Percentiles rank a stretch among this genome's conserved stretches.
These are phyloP conservation scores for Rhincodon typus DNA, from an alignment of 2,797 vertebrate species.

Conservation along the genomic window DNA sequence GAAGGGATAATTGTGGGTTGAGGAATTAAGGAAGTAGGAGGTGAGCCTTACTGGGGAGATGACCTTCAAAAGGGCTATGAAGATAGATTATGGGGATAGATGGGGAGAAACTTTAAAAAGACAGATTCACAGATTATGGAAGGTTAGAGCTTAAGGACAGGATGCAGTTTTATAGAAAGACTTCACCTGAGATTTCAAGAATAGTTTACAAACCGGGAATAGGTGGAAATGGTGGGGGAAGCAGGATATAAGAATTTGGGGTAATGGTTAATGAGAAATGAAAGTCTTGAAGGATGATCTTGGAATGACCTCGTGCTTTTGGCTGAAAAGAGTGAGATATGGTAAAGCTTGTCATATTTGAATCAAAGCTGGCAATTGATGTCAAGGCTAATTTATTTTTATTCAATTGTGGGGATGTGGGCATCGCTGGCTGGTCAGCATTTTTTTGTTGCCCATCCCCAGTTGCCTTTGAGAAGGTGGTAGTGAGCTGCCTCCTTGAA, in stretches of 20 bases:
- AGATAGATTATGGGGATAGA: background rate
- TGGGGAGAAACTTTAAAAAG: background rate
- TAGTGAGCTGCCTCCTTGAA: too few species aligned
- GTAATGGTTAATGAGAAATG: background rate
- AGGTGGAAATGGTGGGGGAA: background rate
- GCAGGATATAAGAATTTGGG: background rate
- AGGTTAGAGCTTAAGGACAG: too few species aligned
- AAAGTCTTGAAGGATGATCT: background rate
- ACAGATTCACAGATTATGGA: too few species aligned
- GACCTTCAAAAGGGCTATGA: background rate
- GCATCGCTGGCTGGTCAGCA: too few species aligned
- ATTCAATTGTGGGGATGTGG: too few species aligned
- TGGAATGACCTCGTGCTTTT: background rate
- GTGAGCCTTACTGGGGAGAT: background rate
- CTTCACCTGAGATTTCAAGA: background rate
- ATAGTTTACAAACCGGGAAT: background rate
- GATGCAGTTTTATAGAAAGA: background rate
- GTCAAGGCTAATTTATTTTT: background rate
- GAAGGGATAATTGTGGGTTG: background rate
- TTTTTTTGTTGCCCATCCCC: too few species aligned
- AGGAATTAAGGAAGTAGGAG: background rate
- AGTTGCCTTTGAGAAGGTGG: too few species aligned
- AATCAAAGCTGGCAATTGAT: background rate
- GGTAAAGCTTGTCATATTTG: background rate
- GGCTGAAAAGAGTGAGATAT: background rate